Conservation (phyloP, 1,140 invertebrate genomes). For the Trichogramma pretiosum region DNA sequence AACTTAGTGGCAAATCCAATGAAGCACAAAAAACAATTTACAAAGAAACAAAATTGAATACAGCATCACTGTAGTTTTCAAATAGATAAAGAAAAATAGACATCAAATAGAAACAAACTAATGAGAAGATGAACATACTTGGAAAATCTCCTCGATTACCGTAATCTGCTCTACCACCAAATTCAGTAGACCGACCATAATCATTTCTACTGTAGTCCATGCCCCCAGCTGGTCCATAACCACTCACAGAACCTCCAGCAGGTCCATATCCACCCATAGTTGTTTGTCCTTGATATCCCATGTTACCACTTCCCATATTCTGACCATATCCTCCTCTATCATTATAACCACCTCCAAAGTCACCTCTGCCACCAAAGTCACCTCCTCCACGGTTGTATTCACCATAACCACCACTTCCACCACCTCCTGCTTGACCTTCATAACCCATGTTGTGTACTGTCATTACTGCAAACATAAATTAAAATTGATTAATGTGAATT, state of each 20-base stretch:
- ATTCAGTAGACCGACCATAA: conserved; percentile 37
- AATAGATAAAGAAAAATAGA: neutral
- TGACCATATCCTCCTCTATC: conserved; percentile 40
- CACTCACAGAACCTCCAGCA: conserved; percentile 34
- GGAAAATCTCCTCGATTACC: conserved; percentile 28
- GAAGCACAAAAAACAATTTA: too few relatives aligned
- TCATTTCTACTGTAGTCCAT: conserved; percentile 39
- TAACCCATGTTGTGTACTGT: conserved; percentile 38
- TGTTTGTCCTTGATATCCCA: conserved; percentile 39
- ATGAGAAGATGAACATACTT: conserved; percentile 5
- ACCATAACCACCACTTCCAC: conserved; percentile 37
- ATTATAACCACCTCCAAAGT: conserved; percentile 36
- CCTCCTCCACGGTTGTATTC: conserved; percentile 42
- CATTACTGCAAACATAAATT: too few relatives aligned
- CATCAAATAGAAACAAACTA: neutral
- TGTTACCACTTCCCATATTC: conserved; percentile 34
- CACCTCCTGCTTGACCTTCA: conserved; percentile 37
- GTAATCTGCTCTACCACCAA: conserved; percentile 38
- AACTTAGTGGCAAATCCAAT: too few relatives aligned
- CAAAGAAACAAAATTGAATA: too few relatives aligned
- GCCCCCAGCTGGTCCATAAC: conserved; percentile 36
- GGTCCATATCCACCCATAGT: conserved; percentile 41
- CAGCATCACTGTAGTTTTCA: too few relatives aligned
- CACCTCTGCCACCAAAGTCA: conserved; percentile 37
- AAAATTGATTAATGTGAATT: too few relatives aligned